Base-by-base conservation (phyloP, 2,113 vertebrate genomes). In the Noturus placidus region DNA sequence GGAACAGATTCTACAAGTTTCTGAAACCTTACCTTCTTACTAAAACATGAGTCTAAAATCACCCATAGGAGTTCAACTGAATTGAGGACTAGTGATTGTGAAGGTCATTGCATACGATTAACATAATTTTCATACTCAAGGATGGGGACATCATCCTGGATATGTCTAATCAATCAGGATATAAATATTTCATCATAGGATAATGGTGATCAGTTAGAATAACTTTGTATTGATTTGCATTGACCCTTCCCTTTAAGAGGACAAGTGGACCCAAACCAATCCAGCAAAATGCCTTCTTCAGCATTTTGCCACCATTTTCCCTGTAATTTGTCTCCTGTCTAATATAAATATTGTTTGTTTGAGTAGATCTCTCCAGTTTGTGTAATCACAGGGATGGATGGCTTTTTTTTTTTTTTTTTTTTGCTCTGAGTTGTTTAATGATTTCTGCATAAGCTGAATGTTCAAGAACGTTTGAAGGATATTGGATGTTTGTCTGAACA, bases 351-450 rank as follows among this genome's bases (percentile, higher is more conserved):
- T 50, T 27, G 22, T 27, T 27, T 46, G 61, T 83, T 30, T 52
- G 52, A 89, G 69, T 46, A 13, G 67, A 61, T 20, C 42, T 50
- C 11, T 77, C 9, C 22, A 74, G 83, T 54, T 54, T 69, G 33
- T 69, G 61, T 38, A 82, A 72, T 54, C 10, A 42, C 1, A 17
- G 20, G 20, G 35, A 38, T 25, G n/a, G 54, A 30, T 56, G 15
- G 15, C 54, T 46, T 46, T 46, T 46, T 42, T 42, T n/a, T n/a
- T n/a, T n/a, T n/a, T 13, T 10, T 17, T 56, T 56, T 54, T 4
- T 80, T 88, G 82, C 74, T 19, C 22, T 57, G 35, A 69, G 46
- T 70, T 85, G 50, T 25, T 0, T 85, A 88, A 70, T 54, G 65
- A 74, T 74, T 85, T 65, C 67, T 88, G n/a, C 56, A 79, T 63